Base-by-base conservation (phyloP, 2,113 vertebrate genomes). In the Salvelinus namaycush region DNA sequence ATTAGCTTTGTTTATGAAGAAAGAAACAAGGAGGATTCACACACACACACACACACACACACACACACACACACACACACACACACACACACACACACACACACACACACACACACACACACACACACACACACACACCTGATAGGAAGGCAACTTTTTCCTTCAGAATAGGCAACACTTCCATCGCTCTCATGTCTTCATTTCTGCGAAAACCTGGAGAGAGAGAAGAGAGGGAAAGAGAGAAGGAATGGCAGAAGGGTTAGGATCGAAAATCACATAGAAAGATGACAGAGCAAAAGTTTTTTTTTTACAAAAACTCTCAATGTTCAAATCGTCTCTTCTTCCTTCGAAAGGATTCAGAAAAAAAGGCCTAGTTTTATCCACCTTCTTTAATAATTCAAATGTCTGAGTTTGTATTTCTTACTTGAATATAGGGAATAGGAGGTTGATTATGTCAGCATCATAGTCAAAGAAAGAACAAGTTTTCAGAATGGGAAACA, bases 141-240 rank as follows among this genome's bases (percentile, higher is more conserved):
- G 98, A 99, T 87, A 99, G 94, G 87, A 97, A 99, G 74, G 97
- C 98, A 83, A 99, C 97, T 92, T 99, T 99, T 90, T 99, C 98
- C 90, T 99, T 99, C 88, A 99, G 93, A 91, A 99, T 97, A 81
- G 98, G 97, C 83, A 99, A 91, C 73, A 99, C 97, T 91, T 99
- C 98, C 95, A 98, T 96, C 48, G 97, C 98, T 92, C 97, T 99
- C 96, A 98, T 97, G 87, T 97, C 97, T 92, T 99, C 98, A 89
- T 97, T 99, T 94, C 97, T 96, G 81, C 95, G 95, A 92, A 97
- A 97, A 83, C 96, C 98, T 99, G 85, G 49, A 79, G 1, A 39
- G 60, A 29, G 44, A 27, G 62, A n/a, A 6, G 39, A 14, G 26
- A 68, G 3, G 66, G 54, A 49, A 27, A 5, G 68, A 26, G 29